phyloP scores from a whole-genome alignment of 2,797 vertebrate genomes.

The Anguilla pacifica region DNA sequence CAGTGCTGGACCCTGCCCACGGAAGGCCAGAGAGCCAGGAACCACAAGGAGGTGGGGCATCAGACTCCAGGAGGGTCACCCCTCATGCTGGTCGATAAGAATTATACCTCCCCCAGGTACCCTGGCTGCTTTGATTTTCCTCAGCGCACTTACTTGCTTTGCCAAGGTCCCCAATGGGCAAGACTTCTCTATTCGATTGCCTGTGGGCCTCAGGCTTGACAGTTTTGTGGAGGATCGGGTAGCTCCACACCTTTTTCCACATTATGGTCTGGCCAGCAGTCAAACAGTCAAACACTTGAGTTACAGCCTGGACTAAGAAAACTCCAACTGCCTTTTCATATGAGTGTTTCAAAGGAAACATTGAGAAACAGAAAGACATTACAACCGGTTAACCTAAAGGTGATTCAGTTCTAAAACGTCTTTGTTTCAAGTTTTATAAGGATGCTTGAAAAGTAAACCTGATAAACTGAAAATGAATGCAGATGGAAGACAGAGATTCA shows the following conservation, averaged over 20 bases:
- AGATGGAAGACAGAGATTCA: conserved; percentile 54
- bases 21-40: not conserved
- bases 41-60: conserved; percentile 27
- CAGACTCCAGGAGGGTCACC: conserved; percentile 53
- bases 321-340: conserved; percentile 41
- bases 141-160: conserved; percentile 49
- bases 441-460: conserved; percentile 39
- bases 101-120: conserved; percentile 63
- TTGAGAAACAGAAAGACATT: conserved; percentile 14
- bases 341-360: conserved; percentile 43
- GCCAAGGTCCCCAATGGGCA: conserved; percentile 48
- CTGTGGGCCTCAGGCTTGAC: conserved; percentile 44
- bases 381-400: conserved; percentile 46
- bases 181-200: conserved; percentile 44
- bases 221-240: conserved; percentile 59
- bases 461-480: conserved; percentile 67
- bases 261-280: not conserved
- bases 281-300: conserved; percentile 16
- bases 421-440: not conserved
- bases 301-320: not conserved
- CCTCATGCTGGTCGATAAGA: conserved; percentile 57
- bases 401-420: conserved; percentile 51
- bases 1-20: not conserved
- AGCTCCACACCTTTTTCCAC: conserved; percentile 48
- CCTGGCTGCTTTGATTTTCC: conserved; percentile 47